These are phyloP conservation scores for Campylomormyrus tamandua DNA, from an alignment of 2,113 vertebrate genomes.

Conservation along the genomic window DNA sequence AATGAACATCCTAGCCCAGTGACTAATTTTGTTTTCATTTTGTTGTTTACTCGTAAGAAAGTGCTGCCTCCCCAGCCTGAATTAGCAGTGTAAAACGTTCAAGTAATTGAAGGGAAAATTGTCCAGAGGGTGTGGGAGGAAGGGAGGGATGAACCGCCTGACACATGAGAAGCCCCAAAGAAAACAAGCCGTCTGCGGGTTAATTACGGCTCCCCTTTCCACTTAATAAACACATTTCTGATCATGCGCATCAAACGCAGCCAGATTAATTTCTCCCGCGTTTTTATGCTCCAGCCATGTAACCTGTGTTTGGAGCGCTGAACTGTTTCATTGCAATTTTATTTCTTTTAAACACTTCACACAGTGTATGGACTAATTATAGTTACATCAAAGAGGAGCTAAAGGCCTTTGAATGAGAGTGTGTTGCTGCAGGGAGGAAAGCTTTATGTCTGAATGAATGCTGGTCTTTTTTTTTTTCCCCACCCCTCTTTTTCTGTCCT, in stretches of 20 bases:
- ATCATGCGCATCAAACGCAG: conserved; percentile 65
- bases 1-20: neutral
- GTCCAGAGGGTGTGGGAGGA: conserved; percentile 43
- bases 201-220: conserved; percentile 65
- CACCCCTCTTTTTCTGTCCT: conserved; percentile 25
- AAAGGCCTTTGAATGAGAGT: conserved; percentile 59
- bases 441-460: conserved; percentile 25
- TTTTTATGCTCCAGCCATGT: conserved; percentile 41
- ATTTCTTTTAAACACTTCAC: conserved; percentile 62
- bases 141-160: conserved; percentile 57
- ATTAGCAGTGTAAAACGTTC: conserved; percentile 23
- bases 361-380: conserved; percentile 64
- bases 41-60: neutral
- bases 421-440: conserved; percentile 41
- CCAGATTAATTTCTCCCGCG: conserved; percentile 56
- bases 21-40: conserved; percentile 12
- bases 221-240: conserved; percentile 71
- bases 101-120: conserved; percentile 59
- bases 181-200: conserved; percentile 66
- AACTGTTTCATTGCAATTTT: conserved; percentile 62
- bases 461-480: conserved; percentile 24
- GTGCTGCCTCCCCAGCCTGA: neutral
- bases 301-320: conserved; percentile 51
- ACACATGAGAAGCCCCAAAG: conserved; percentile 61
- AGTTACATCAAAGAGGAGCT: conserved; percentile 64